These are phyloP conservation scores for Ornithorhynchus anatinus DNA, from an alignment of 2,113 vertebrate species.

Conservation along the genomic window DNA sequence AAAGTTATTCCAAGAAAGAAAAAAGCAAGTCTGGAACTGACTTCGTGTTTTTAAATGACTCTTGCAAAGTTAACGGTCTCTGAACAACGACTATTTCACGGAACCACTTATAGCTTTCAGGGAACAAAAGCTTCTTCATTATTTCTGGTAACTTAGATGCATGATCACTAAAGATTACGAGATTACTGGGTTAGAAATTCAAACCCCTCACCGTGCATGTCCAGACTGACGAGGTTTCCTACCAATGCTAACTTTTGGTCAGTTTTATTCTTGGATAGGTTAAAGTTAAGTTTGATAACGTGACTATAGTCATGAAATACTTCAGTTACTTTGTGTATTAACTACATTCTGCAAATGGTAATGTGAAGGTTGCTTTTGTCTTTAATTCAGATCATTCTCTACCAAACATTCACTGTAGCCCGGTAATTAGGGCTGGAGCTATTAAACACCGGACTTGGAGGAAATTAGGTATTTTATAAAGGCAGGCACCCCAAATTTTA, in stretches of 20 bases:
- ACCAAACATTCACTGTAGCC: slow-evolving; percentile 70
- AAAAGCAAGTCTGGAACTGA: slow-evolving; percentile 34
- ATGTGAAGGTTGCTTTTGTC: slow-evolving; percentile 66
- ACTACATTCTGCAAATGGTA: slow-evolving; percentile 68
- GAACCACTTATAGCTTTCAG: slow-evolving; percentile 65
- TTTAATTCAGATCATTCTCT: slow-evolving; percentile 59
- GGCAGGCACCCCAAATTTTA: slow-evolving; percentile 65
- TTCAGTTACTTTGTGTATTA: slow-evolving; percentile 49
- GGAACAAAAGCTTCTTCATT: slow-evolving; percentile 68
- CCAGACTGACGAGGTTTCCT: slow-evolving; percentile 82
- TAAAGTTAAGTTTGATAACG: slow-evolving; percentile 60
- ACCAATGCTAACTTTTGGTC: slow-evolving; percentile 74
- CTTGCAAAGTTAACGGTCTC: slow-evolving; percentile 58
- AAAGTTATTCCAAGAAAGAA: slow-evolving; percentile 55
- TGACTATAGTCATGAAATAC: slow-evolving; percentile 65
- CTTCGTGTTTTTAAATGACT: slow-evolving; percentile 68
- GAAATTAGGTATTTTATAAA: slow-evolving; percentile 53
- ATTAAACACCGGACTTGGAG: slow-evolving; percentile 60
- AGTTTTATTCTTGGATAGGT: slow-evolving; percentile 65
- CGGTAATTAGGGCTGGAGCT: slow-evolving; percentile 68
- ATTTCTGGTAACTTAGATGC: slow-evolving; percentile 66
- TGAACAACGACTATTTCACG: slow-evolving; percentile 71
- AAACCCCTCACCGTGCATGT: slow-evolving; percentile 77
- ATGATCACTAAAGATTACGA: slow-evolving; percentile 69
- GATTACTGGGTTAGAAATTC: slow-evolving; percentile 72